These are phyloP conservation scores for Campoplex nolae DNA, from an alignment of 2,888 invertebrate species.

Conservation along the genomic window DNA sequence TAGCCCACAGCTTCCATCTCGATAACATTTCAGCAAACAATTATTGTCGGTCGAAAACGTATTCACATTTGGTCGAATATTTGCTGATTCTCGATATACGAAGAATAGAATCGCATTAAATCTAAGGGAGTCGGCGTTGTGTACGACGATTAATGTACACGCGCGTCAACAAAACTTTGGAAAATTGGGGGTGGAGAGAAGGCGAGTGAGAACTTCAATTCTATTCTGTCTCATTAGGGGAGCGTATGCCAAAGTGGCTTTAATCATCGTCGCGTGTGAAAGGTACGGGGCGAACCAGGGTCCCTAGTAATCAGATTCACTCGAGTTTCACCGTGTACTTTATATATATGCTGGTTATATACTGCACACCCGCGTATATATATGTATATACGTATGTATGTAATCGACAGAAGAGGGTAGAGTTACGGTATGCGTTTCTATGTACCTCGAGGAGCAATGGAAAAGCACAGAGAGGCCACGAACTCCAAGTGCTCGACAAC, in stretches of 20 bases:
- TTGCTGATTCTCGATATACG: not conserved
- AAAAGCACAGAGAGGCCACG: constrained; percentile 50
- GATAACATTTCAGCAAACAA: not conserved
- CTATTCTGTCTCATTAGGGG: constrained; percentile 57
- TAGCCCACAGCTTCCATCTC: no score
- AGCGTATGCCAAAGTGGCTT: constrained; percentile 64
- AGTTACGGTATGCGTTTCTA: constrained; percentile 49
- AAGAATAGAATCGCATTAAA: not conserved
- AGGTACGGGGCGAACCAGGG: constrained; percentile 43
- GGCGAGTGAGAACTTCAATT: constrained; percentile 49
- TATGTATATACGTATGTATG: not conserved
- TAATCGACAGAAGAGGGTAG: constrained; percentile 14
- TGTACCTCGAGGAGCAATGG: constrained; percentile 22
- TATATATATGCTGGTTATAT: not conserved
- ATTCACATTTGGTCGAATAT: not conserved
- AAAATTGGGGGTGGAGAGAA: not conserved
- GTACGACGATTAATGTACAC: constrained; percentile 3
- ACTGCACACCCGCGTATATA: not conserved
- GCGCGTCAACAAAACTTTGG: constrained; percentile 10
- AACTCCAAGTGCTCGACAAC: constrained; percentile 60
- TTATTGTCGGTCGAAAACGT: not conserved
- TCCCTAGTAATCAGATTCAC: constrained; percentile 65
- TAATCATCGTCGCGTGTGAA: constrained; percentile 58
- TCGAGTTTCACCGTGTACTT: constrained; percentile 39
- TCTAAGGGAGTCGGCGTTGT: not conserved